Evolutionary conservation across 2,797 vertebrate genomes (phyloP).

Genomic region (Allobates femoralis): DNA sequence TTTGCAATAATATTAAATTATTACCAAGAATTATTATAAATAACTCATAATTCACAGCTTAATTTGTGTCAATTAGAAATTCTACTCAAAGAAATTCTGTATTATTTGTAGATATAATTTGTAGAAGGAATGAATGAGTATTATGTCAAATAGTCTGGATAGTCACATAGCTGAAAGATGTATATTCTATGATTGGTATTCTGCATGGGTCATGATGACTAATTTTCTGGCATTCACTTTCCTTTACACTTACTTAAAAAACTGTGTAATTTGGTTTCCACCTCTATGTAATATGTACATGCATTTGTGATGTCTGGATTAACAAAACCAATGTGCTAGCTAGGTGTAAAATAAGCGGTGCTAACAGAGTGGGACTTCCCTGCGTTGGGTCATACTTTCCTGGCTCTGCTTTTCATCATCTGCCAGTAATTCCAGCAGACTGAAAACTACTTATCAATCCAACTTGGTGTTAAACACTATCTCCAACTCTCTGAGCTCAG

Average conservation of each 20-base stretch:
- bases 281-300: conserved; percentile 47
- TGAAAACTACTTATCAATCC: conserved; percentile 62
- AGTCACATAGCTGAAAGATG: not conserved
- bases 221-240: conserved; percentile 26
- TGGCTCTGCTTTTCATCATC: conserved; percentile 57
- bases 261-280: conserved; percentile 42
- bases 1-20: not conserved
- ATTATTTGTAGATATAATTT: not conserved
- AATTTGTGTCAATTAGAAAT: not conserved
- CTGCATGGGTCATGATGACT: conserved; percentile 4
- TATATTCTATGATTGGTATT: not conserved
- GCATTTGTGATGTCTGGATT: conserved; percentile 55
- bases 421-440: conserved; percentile 58
- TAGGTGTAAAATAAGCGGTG: conserved; percentile 60
- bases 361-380: conserved; percentile 52
- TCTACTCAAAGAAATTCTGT: not conserved
- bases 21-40: not conserved
- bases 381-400: conserved; percentile 56
- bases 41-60: not conserved
- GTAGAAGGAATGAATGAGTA: too few species aligned
- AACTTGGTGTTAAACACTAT: conserved; percentile 51
- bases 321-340: conserved; percentile 58
- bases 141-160: not conserved
- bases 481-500: conserved; percentile 19
- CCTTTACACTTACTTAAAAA: conserved; percentile 13